Evolutionary conservation across 2,888 invertebrate species (phyloP), one percentile per base, ranked within the genome.

Genomic region (Hyposoter didymator): DNA sequence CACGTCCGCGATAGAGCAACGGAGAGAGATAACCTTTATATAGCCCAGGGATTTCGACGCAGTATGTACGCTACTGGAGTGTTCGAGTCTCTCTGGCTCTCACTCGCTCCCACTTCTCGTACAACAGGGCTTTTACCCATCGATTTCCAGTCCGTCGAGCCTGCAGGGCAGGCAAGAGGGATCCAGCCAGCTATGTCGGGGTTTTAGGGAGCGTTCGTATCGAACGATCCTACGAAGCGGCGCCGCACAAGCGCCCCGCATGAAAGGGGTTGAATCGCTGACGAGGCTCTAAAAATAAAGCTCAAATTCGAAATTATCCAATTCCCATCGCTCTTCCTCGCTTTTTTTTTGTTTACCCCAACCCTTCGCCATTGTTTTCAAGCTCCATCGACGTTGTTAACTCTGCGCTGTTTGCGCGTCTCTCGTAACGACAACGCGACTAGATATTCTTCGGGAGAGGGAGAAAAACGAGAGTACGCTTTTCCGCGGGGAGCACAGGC

Each of bases 111-210:
- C 89, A 82, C 89, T 84, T 89, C 89, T 87, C 87, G 85, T 89
- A 90, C 85, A 45, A 32, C 55, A 32, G 45, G 91, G 80, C 90
- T 92, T 81, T 90, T 78, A 69, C 90, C 89, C 92, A 93, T 93
- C 93, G 93, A 93, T 93, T 92, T 93, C 92, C 91, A 91, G 92
- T 91, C 91, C 89, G 91, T 90, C 91, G 91, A 90, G 88, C 90
- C 91, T 84, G 85, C 85, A 82, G 85, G 85, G 83, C 84, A 81
- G 72, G 52, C 78, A 62, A 89, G 84, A 87, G 89, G 88, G 89
- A 90, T 89, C 90, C 89, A 90, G 89, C 88, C 89, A 88, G 89
- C 86, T 89, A 81, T 86, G 87, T 86, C 88, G 81, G 39, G 75
- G 78, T 73, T 84, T 80, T 78, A 67, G 78, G 75, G 75, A 59